Evolutionary conservation across 92 coral and sea anemone genomes (phyloP).

Genomic region (Metridium senile): DNA sequence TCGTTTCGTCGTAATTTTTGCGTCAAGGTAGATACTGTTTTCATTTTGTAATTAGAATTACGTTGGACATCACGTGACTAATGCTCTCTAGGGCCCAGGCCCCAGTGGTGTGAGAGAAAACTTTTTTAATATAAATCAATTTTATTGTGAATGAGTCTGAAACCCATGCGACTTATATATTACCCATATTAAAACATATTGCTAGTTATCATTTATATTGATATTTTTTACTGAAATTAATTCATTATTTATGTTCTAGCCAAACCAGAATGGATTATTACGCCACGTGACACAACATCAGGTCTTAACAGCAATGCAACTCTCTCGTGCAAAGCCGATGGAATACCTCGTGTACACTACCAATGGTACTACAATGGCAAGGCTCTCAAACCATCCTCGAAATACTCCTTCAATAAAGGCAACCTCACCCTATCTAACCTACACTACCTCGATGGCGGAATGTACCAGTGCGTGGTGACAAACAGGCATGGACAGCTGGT

Average conservation of each 20-base stretch:
- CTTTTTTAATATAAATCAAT: no score
- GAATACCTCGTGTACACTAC: conserved; percentile 72
- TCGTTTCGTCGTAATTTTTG: no score
- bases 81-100: no score
- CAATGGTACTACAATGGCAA: conserved; percentile 78
- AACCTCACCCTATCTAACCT: conserved; percentile 65
- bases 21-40: no score
- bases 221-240: no score
- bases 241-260: conserved; percentile 36
- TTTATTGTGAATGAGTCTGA: no score
- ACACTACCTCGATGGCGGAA: conserved; percentile 62
- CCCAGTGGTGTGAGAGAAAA: no score
- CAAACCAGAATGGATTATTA: conserved; percentile 81
- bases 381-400: conserved; percentile 48
- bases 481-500: conserved; percentile 75
- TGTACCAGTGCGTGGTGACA: conserved; percentile 85
- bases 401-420: conserved; percentile 53
- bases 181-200: no score
- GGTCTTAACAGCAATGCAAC: conserved; percentile 71
- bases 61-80: no score
- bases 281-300: conserved; percentile 70
- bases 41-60: no score
- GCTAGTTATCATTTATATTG: neutral
- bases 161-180: neutral
- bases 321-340: conserved; percentile 71